phyloP scores from a whole-genome alignment of 2,888 invertebrate genomes.

The Anarsia innoxiella region DNA sequence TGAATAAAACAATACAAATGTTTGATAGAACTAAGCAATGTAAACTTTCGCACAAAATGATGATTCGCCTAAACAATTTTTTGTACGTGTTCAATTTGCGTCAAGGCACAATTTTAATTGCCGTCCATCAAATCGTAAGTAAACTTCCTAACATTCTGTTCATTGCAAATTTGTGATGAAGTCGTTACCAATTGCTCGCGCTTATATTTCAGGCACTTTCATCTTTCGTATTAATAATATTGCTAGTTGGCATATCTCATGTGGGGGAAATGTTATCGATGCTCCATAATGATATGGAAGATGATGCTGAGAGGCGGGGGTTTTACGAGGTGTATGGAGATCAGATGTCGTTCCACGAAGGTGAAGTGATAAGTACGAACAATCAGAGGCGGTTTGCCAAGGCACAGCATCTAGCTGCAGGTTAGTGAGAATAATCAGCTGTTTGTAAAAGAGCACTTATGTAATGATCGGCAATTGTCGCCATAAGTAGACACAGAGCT shows the following conservation, averaged over 20 bases:
- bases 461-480: too few species aligned
- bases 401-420: conserved; percentile 65
- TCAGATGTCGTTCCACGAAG: conserved; percentile 49
- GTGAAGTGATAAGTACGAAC: conserved; percentile 58
- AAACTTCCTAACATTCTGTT: conserved; percentile 11
- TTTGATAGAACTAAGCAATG: conserved; percentile 61
- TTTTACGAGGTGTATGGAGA: conserved; percentile 55
- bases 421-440: conserved; percentile 25
- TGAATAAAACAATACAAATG: conserved; percentile 51
- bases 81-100: conserved; percentile 70
- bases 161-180: too few species aligned
- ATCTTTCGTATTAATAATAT: conserved; percentile 61
- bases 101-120: conserved; percentile 69
- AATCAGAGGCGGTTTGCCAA: conserved; percentile 68
- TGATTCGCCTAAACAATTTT: conserved; percentile 64
- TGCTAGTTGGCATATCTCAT: conserved; percentile 66
- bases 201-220: conserved; percentile 61
- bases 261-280: conserved; percentile 64
- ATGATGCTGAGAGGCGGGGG: conserved; percentile 62
- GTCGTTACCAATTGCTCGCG: too few species aligned
- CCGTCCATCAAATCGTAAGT: conserved; percentile 74
- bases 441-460: too few species aligned
- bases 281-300: conserved; percentile 69
- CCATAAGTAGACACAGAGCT: too few species aligned
- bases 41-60: conserved; percentile 57